Conservation (phyloP, 2,888 invertebrate genomes). For the Thymelicus acteon region DNA sequence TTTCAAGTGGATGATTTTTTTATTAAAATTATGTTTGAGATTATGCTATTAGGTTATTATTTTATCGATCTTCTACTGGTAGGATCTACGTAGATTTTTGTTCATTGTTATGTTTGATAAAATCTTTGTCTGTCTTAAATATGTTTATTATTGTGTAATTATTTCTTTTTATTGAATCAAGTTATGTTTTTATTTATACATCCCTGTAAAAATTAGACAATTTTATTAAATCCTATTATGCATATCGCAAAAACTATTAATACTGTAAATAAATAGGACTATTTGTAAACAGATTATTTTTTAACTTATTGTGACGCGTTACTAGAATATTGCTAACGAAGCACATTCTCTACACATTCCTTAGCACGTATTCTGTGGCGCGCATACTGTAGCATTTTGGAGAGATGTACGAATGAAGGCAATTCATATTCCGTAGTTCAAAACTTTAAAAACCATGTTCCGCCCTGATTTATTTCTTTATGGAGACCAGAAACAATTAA, state of each 20-base stretch:
- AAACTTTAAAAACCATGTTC: constrained; percentile 52
- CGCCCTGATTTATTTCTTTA: constrained; percentile 63
- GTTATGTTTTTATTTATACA: constrained; percentile 77
- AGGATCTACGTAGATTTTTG: constrained; percentile 59
- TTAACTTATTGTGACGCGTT: constrained; percentile 61
- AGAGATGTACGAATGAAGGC: constrained; percentile 51
- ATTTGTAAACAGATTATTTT: constrained; percentile 67
- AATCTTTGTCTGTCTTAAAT: constrained; percentile 64
- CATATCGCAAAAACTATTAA: constrained; percentile 70
- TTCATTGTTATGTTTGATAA: constrained; percentile 81
- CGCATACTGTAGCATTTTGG: constrained; percentile 56
- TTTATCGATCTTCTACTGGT: constrained; percentile 54
- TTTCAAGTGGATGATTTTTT: constrained; percentile 6
- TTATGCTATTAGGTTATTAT: constrained; percentile 61
- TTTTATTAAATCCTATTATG: constrained; percentile 68
- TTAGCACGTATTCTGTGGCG: constrained; percentile 21
- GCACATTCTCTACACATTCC: constrained; percentile 1
- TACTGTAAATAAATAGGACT: constrained; percentile 67
- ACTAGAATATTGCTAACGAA: constrained; percentile 37
- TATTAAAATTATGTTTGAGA: constrained; percentile 59
- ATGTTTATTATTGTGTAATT: constrained; percentile 70
- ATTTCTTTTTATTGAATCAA: constrained; percentile 66
- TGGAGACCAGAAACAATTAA: constrained; percentile 67
- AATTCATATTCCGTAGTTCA: constrained; percentile 55
- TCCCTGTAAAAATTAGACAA: constrained; percentile 67